A percentile compares a stretch with the other conserved stretches of the same genome.
Conservation (phyloP, 2,113 vertebrate species). For the Ageneiosus marmoratus region DNA sequence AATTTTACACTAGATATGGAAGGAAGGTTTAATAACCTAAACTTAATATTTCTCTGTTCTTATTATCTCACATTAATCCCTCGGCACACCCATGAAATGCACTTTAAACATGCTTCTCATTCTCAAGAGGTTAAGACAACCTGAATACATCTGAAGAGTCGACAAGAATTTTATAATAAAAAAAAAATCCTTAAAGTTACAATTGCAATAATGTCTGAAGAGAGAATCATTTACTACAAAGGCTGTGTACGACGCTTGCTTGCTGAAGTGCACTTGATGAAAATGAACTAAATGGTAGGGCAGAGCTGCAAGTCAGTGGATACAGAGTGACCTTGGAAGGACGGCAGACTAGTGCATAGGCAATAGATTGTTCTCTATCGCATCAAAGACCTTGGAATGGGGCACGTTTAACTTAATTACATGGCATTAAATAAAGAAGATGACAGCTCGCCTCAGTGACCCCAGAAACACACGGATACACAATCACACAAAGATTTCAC, state of each 20-base stretch:
- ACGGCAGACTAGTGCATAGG: conserved; percentile 45
- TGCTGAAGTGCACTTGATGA: neutral
- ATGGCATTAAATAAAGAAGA: conserved; percentile 59
- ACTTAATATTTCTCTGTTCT: neutral
- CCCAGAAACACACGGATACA: neutral
- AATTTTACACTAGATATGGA: neutral
- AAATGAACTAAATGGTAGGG: neutral
- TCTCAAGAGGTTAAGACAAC: neutral
- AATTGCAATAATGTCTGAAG: neutral
- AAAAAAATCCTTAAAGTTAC: neutral
- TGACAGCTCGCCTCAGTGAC: neutral
- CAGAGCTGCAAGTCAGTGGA: conserved; percentile 41
- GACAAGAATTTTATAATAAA: neutral
- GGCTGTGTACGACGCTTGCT: neutral
- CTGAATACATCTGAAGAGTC: too few relatives aligned
- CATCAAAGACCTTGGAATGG: conserved; percentile 71
- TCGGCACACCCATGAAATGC: neutral
- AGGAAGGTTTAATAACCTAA: neutral
- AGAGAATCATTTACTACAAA: neutral
- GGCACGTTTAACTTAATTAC: conserved; percentile 73
- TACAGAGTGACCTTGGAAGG: conserved; percentile 61
- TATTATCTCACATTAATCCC: neutral
- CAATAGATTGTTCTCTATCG: conserved; percentile 67
- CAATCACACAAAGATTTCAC: conserved; percentile 5
- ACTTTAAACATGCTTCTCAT: neutral